phyloP scores from a whole-genome alignment of 2,888 invertebrate species.

The Monopis laevigella region DNA sequence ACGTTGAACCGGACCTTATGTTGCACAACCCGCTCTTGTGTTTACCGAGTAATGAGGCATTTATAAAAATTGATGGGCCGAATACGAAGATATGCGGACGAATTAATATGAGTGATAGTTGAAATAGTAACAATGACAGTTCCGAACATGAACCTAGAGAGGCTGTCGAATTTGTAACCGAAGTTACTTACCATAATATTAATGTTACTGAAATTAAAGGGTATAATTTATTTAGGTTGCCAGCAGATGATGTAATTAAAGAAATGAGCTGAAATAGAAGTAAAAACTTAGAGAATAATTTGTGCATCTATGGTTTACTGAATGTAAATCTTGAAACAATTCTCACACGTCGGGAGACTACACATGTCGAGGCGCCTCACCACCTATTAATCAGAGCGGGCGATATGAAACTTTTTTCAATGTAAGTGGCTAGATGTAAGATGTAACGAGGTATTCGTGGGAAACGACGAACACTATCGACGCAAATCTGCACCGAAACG shows the following conservation, averaged over 20 bases:
- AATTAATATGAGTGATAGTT: slow-evolving; percentile 53
- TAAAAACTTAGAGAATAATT: no score
- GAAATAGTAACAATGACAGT: slow-evolving; percentile 38
- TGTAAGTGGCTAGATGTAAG: slow-evolving; percentile 15
- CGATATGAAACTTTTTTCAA: slow-evolving; percentile 3
- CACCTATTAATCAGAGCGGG: slow-evolving; percentile 8
- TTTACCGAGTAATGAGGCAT: slow-evolving; percentile 43
- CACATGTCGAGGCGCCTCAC: background rate
- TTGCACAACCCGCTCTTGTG: slow-evolving; percentile 30
- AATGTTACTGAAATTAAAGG: no score
- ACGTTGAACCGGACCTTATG: slow-evolving; percentile 32
- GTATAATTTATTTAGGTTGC: no score
- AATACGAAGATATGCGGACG: slow-evolving; percentile 25
- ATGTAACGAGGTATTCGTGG: slow-evolving; percentile 30
- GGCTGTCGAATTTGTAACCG: slow-evolving; percentile 6
- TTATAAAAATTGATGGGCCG: slow-evolving; percentile 46
- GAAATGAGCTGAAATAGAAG: no score
- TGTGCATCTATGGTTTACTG: no score
- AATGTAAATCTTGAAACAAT: no score
- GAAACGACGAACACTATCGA: slow-evolving; percentile 31
- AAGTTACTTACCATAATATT: no score
- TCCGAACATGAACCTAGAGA: background rate
- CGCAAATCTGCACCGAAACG: slow-evolving; percentile 38
- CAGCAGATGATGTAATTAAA: no score
- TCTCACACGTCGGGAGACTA: no score